Evolutionary conservation across 1,140 invertebrate species (phyloP).

Genomic region (Drosophila tropicalis): DNA sequence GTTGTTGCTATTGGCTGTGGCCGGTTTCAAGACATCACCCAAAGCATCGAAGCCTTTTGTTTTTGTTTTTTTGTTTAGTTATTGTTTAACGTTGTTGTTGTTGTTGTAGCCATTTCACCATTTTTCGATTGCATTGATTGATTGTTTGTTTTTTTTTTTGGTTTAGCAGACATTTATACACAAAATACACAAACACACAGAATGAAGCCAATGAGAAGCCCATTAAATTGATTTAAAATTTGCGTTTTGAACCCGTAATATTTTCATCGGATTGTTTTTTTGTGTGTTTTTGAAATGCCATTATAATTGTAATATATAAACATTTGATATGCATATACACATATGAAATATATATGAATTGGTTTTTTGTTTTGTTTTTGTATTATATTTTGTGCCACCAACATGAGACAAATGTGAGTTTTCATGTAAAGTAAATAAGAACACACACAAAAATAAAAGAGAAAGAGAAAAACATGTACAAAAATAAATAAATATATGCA

Average conservation of each 20-base stretch:
- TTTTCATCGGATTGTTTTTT: conserved; percentile 33
- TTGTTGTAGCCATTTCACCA: conserved; percentile 64
- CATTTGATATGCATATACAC: conserved; percentile 46
- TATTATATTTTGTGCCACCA: conserved; percentile 73
- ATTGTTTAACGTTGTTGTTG: conserved; percentile 34
- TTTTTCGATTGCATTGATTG: not conserved
- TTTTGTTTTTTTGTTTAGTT: conserved; percentile 35
- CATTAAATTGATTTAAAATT: conserved; percentile 43
- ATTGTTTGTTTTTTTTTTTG: conserved; percentile 23
- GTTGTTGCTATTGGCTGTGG: conserved; percentile 77
- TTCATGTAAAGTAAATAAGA: conserved; percentile 69
- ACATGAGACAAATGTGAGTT: conserved; percentile 68
- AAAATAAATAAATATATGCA: conserved; percentile 71
- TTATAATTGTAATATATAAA: conserved; percentile 45
- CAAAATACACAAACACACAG: conserved; percentile 67
- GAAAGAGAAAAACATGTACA: conserved; percentile 82
- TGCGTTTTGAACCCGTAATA: conserved; percentile 35
- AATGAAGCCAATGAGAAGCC: conserved; percentile 69
- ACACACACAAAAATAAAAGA: conserved; percentile 74
- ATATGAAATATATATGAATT: conserved; percentile 30
- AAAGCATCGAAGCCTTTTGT: conserved; percentile 88
- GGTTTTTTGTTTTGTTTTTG: conserved; percentile 32
- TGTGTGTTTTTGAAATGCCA: conserved; percentile 27
- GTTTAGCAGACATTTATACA: conserved; percentile 73
- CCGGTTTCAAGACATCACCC: conserved; percentile 88